A percentile compares a stretch with the other conserved stretches of the same genome.
phyloP scores from a whole-genome alignment of 2,113 vertebrate species.

The Danio rerio region GRCz12tu NC_133180.1:16059501-16060000 shows the following conservation, averaged over 20 bases:
- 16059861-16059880: not conserved
- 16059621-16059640: no score
- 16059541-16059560: no score
- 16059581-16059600: no score
- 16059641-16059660: no score
- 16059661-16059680: not conserved
- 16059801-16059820: not conserved
- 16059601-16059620: no score
- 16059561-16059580: no score
- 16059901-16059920: not conserved
- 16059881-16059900: conserved; percentile 11
- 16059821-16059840: conserved; percentile 32
- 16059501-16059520: no score
- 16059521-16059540: no score
- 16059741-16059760: conserved; percentile 30
- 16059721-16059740: not conserved
- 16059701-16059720: not conserved
- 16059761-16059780: conserved; percentile 42
- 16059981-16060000: conserved; percentile 11
- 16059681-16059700: not conserved
- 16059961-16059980: conserved; percentile 14
- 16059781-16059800: conserved; percentile 36
- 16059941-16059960: conserved; percentile 10
- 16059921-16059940: conserved; percentile 1
- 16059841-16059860: conserved; percentile 41